These are phyloP conservation scores for Archivesica marissinica DNA, from an alignment of 1,140 invertebrate species.

Conservation along the genomic window DNA sequence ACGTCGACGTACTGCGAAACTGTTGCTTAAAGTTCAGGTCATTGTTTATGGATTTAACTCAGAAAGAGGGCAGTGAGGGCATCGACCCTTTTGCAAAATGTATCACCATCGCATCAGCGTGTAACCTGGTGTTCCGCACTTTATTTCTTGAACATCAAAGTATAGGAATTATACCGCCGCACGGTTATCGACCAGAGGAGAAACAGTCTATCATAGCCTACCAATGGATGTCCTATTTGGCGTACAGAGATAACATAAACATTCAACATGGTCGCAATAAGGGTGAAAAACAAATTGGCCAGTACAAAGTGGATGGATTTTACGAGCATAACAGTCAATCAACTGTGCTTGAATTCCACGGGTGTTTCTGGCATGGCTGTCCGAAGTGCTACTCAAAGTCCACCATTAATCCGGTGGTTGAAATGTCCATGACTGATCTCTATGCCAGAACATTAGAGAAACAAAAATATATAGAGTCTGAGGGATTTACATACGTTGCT, in stretches of 20 bases:
- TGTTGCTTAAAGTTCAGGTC: slow-evolving; percentile 21
- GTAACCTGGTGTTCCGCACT: neutral
- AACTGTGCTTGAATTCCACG: too few species aligned
- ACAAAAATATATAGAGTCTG: too few species aligned
- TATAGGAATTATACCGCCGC: neutral
- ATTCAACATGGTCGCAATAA: too few species aligned
- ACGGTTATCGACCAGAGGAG: neutral
- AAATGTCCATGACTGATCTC: too few species aligned
- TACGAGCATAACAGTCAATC: too few species aligned
- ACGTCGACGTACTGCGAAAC: slow-evolving; percentile 46
- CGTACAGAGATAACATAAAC: neutral
- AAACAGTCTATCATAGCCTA: neutral
- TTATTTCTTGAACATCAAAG: neutral
- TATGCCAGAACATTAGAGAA: too few species aligned
- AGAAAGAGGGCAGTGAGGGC: neutral
- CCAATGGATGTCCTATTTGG: neutral
- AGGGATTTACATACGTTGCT: too few species aligned
- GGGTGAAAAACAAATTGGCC: too few species aligned
- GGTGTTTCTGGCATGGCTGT: too few species aligned
- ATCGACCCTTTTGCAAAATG: neutral
- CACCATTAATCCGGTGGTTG: too few species aligned
- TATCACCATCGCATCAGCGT: neutral
- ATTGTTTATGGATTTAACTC: neutral
- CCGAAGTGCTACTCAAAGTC: too few species aligned
- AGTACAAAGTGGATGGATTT: too few species aligned